Conservation (phyloP, 2,113 vertebrate genomes). For the Campylomormyrus numenius region DNA sequence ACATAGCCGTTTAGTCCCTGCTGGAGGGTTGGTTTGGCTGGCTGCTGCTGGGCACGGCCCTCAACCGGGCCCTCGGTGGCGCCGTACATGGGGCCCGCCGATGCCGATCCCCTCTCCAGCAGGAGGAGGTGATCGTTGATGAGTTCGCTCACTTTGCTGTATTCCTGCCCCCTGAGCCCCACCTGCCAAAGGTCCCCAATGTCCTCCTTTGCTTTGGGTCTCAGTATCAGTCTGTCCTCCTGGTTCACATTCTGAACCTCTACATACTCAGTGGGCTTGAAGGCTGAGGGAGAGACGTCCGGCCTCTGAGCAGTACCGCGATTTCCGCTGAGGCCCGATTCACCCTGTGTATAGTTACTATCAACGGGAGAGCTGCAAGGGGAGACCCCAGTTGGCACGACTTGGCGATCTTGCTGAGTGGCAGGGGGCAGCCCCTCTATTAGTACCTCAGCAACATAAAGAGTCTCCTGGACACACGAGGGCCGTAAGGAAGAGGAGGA, state of each 20-base stretch:
- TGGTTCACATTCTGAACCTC: conserved; percentile 59
- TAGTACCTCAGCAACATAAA: conserved; percentile 46
- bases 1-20: conserved; percentile 57
- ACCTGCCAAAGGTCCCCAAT: neutral
- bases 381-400: conserved; percentile 14
- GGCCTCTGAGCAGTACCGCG: neutral
- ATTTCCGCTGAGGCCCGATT: neutral
- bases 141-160: conserved; percentile 67
- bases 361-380: conserved; percentile 21
- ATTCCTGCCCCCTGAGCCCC: conserved; percentile 54
- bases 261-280: conserved; percentile 60
- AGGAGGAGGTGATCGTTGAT: conserved; percentile 56
- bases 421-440: neutral
- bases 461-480: conserved; percentile 37
- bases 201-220: conserved; percentile 55
- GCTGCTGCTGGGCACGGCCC: conserved; percentile 13
- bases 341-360: neutral
- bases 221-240: conserved; percentile 46
- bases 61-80: conserved; percentile 11
- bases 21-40: conserved; percentile 30
- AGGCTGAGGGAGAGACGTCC: conserved; percentile 24
- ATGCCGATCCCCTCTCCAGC: conserved; percentile 52
- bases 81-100: conserved; percentile 34
- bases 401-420: neutral
- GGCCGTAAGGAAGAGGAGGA: conserved; percentile 36